Conservation (phyloP, 2,797 vertebrate genomes). For the Halcyon smyrnensis region DNA sequence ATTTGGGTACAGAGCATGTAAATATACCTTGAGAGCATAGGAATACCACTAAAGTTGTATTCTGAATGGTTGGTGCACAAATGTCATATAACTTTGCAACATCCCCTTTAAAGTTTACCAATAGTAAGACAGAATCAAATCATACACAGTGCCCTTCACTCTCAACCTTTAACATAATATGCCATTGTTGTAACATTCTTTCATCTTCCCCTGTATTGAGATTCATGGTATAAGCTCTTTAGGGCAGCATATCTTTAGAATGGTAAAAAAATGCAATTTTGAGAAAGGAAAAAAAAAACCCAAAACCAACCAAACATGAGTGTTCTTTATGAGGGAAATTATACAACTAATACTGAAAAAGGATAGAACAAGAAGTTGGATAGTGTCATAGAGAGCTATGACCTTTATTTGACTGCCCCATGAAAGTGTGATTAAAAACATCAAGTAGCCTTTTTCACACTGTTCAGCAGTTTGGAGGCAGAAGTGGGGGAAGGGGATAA, state of each 20-base stretch:
- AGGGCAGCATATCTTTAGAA: neutral
- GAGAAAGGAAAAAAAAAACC: neutral
- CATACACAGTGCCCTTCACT: neutral
- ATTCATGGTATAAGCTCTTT: neutral
- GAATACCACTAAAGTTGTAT: neutral
- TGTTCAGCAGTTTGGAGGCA: neutral
- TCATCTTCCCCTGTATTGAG: neutral
- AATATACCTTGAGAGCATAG: neutral
- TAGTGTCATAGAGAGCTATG: neutral
- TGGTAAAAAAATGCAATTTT: neutral
- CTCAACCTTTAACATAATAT: neutral
- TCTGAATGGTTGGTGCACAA: neutral
- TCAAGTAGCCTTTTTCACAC: neutral
- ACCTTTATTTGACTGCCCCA: neutral
- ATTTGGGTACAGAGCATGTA: neutral
- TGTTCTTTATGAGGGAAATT: neutral
- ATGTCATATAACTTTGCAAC: neutral
- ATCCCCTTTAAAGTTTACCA: neutral
- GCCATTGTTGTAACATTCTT: neutral
- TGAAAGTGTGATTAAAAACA: neutral
- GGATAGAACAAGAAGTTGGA: neutral
- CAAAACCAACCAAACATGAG: too few species aligned
- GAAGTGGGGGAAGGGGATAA: neutral
- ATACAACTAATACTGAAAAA: neutral
- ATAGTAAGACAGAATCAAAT: neutral